A percentile compares a stretch with the other conserved stretches of the same genome.
Conservation (phyloP, 2,888 invertebrate genomes). For the Cephus runcator region DNA sequence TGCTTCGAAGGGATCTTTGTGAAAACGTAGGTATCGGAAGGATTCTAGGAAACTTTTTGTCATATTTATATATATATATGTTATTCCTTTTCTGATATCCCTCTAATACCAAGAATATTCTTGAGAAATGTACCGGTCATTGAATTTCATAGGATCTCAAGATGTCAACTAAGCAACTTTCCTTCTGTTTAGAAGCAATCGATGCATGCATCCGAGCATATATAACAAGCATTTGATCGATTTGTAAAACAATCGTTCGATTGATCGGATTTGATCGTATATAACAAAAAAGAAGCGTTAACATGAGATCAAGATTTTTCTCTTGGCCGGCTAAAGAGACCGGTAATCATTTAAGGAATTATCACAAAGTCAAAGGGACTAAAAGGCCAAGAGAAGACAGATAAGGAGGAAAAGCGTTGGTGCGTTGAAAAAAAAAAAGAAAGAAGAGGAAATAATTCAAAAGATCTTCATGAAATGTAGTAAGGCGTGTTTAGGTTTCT, state of each 20-base stretch:
- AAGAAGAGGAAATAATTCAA: background rate
- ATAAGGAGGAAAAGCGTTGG: background rate
- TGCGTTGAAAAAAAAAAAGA: conserved; percentile 13
- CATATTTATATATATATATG: background rate
- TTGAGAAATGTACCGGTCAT: background rate
- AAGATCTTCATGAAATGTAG: conserved; percentile 24
- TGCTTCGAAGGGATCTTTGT: background rate
- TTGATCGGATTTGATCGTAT: background rate
- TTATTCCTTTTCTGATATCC: too few relatives aligned
- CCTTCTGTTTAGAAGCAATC: background rate
- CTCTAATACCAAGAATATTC: background rate
- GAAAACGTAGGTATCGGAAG: background rate
- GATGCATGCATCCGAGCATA: background rate
- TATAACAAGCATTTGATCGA: background rate
- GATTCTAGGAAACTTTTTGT: background rate
- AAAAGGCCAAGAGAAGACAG: background rate
- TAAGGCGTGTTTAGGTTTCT: conserved; percentile 28
- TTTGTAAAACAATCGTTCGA: background rate
- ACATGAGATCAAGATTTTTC: background rate
- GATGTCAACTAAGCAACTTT: background rate
- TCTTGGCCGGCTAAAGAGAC: background rate
- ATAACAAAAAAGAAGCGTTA: background rate
- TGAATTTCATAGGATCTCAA: background rate
- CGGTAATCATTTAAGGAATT: background rate
- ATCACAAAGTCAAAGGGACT: background rate